Conservation (phyloP, 1,140 invertebrate genomes). For the Tenebrio molitor region DNA sequence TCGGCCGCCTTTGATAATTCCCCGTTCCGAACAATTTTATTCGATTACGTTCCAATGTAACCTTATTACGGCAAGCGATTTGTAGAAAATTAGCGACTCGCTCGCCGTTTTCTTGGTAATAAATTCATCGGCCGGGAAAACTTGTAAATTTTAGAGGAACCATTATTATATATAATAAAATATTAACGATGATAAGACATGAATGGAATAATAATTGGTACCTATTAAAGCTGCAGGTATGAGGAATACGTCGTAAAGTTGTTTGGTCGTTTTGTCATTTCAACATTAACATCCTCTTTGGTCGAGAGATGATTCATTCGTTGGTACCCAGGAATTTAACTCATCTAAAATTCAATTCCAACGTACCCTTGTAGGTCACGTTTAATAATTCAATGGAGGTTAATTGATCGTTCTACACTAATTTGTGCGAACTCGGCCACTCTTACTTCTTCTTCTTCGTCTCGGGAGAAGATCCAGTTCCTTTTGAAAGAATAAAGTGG, state of each 20-base stretch:
- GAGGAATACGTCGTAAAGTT: neutral
- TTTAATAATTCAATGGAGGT: constrained; percentile 33
- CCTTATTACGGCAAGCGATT: neutral
- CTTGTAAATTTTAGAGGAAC: neutral
- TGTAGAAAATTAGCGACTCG: neutral
- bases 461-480: neutral
- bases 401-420: constrained; percentile 30
- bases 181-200: constrained; percentile 21
- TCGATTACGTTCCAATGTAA: neutral
- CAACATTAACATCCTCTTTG: constrained; percentile 3
- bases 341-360: constrained; percentile 33
- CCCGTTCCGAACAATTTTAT: neutral
- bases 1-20: constrained; percentile 7
- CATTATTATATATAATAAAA: constrained; percentile 7
- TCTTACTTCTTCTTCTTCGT: neutral
- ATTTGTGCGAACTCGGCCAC: neutral
- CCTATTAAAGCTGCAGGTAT: constrained; percentile 7
- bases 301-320: constrained; percentile 7
- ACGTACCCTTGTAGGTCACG: constrained; percentile 12
- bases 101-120: too few relatives aligned
- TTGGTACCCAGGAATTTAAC: constrained; percentile 2
- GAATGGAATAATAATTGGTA: constrained; percentile 31
- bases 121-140: neutral
- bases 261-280: constrained; percentile 24
- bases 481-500: too few relatives aligned